Conservation (phyloP, 2,797 vertebrate species). For the Enteromius paludinosus region DNA sequence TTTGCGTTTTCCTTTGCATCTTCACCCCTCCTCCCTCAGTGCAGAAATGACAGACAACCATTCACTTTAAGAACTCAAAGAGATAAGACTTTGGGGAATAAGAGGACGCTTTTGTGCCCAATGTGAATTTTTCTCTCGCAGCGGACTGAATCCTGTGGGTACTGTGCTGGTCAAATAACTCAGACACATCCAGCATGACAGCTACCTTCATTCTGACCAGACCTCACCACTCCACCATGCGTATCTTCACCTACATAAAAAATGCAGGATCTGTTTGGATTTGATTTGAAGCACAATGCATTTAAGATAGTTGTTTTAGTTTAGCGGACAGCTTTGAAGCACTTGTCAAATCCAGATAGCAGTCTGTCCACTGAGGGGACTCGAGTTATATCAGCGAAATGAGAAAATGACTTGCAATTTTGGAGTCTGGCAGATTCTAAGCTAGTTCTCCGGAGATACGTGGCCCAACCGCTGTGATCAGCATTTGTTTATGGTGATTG, state of each 20-base stretch:
- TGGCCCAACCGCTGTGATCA: conserved; percentile 38
- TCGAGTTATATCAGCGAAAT: conserved; percentile 13
- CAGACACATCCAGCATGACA: conserved; percentile 10
- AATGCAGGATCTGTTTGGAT: not conserved
- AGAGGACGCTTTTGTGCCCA: conserved; percentile 41
- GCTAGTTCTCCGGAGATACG: conserved; percentile 35
- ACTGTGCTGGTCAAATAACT: conserved; percentile 24
- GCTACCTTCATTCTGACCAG: conserved; percentile 32
- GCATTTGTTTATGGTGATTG: conserved; percentile 61
- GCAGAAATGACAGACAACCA: conserved; percentile 54
- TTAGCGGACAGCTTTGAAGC: conserved; percentile 21
- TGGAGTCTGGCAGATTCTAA: conserved; percentile 36
- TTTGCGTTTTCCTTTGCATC: conserved; percentile 29
- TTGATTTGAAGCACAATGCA: conserved; percentile 21
- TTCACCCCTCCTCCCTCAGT: conserved; percentile 24
- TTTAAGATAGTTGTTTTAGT: conserved; percentile 38
- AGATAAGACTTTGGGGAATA: conserved; percentile 52
- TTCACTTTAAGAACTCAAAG: conserved; percentile 57
- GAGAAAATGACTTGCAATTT: conserved; percentile 49
- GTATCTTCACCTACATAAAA: not conserved
- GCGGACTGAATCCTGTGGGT: conserved; percentile 2
- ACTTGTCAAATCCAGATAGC: conserved; percentile 49
- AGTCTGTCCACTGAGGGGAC: not conserved
- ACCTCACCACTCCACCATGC: not conserved
- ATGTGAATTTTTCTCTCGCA: conserved; percentile 28